Evolutionary conservation across 1,140 invertebrate genomes (phyloP).

Genomic region (Dendrolimus punctatus): DNA sequence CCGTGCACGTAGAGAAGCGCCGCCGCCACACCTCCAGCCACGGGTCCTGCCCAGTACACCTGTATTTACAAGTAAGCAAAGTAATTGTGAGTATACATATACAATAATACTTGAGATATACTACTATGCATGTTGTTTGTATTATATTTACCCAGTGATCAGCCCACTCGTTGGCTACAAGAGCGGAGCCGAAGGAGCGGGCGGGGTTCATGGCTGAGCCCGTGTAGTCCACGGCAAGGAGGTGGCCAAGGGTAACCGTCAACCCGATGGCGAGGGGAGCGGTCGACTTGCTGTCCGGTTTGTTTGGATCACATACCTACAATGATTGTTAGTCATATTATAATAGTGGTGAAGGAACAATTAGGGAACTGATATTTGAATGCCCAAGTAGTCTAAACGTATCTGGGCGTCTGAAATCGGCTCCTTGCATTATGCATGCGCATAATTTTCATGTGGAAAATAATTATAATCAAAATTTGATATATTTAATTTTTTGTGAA

Average conservation of each 20-base stretch:
- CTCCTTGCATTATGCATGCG: no score
- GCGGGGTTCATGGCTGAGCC: constrained; percentile 94
- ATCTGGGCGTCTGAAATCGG: no score
- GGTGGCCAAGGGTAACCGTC: constrained; percentile 88
- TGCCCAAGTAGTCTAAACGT: no score
- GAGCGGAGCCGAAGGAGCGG: constrained; percentile 87
- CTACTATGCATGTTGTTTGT: not conserved
- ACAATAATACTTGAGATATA: not conserved
- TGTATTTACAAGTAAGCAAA: constrained; percentile 25
- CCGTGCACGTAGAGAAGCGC: constrained; percentile 83
- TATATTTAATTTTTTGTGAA: no score
- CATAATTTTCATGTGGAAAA: no score
- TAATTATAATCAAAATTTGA: no score
- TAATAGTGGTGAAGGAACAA: not conserved
- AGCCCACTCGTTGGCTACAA: constrained; percentile 81
- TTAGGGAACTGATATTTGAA: no score
- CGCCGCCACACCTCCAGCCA: constrained; percentile 84
- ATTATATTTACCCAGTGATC: constrained; percentile 82
- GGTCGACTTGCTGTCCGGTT: constrained; percentile 83
- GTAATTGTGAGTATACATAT: not conserved
- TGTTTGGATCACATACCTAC: constrained; percentile 70
- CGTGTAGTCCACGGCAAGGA: constrained; percentile 88
- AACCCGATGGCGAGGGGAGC: constrained; percentile 93
- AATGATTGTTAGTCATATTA: constrained; percentile 5
- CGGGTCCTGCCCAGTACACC: constrained; percentile 92